Conservation (phyloP, 2,113 vertebrate genomes). For the Emydura subglobosa region DNA sequence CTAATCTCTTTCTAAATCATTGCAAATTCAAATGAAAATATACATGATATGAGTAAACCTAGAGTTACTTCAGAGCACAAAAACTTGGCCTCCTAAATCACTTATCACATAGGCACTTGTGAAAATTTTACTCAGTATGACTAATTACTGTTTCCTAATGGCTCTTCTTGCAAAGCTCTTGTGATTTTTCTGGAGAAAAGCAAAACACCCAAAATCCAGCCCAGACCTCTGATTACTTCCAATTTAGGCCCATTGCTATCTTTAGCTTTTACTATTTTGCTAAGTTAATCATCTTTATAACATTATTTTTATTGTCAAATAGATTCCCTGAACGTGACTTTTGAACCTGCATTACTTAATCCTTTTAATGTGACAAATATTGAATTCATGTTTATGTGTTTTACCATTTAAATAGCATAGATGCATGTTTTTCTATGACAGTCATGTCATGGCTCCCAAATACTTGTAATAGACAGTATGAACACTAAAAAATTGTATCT, state of each 20-base stretch:
- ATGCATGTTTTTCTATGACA: constrained; percentile 61
- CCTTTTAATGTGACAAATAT: constrained; percentile 55
- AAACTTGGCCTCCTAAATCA: neutral
- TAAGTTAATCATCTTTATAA: constrained; percentile 61
- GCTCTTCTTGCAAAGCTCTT: constrained; percentile 27
- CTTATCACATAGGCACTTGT: neutral
- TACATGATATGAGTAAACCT: neutral
- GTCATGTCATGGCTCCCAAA: constrained; percentile 55
- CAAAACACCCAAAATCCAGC: constrained; percentile 20
- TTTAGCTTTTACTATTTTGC: constrained; percentile 55
- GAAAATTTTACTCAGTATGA: neutral
- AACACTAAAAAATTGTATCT: constrained; percentile 39
- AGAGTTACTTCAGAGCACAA: neutral
- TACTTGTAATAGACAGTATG: constrained; percentile 49
- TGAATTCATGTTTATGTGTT: constrained; percentile 39
- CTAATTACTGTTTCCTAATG: constrained; percentile 7
- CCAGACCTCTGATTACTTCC: constrained; percentile 54
- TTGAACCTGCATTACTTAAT: constrained; percentile 68
- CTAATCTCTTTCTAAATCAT: constrained; percentile 1
- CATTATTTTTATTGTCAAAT: constrained; percentile 61
- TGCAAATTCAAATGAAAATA: neutral
- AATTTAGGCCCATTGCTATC: constrained; percentile 40
- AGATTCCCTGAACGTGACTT: constrained; percentile 48
- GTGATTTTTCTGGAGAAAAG: neutral
- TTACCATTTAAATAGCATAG: constrained; percentile 47